Evolutionary conservation across 2,888 invertebrate species (phyloP).

Genomic region (Pristionchus maxplancki): DNA sequence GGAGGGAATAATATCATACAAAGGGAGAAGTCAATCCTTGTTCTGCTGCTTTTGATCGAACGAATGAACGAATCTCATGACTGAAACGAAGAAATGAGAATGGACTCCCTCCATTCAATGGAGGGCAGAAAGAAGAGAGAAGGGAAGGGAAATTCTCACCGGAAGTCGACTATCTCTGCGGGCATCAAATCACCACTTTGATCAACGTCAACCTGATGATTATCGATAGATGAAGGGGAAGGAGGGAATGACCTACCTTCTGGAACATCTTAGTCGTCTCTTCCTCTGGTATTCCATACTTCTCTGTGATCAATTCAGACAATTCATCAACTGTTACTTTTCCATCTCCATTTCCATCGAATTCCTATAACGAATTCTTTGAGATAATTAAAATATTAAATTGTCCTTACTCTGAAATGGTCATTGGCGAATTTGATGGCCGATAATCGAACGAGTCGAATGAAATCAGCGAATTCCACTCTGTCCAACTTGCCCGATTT

Average conservation of each 20-base stretch:
- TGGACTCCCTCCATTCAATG: no score
- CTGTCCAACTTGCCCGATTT: conserved; percentile 73
- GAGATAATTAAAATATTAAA: neutral
- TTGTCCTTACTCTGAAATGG: conserved; percentile 68
- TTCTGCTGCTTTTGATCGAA: conserved; percentile 54
- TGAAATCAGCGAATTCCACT: conserved; percentile 75
- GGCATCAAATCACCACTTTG: conserved; percentile 69
- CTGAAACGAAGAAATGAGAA: conserved; percentile 56
- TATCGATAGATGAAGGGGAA: no score
- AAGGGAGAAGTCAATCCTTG: conserved; percentile 39
- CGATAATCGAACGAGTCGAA: conserved; percentile 73
- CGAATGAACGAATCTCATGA: conserved; percentile 69
- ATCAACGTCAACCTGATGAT: conserved; percentile 73
- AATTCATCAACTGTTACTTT: conserved; percentile 72
- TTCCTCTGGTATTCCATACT: conserved; percentile 70
- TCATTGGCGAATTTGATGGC: conserved; percentile 76
- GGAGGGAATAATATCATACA: conserved; percentile 27
- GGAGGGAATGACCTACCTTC: conserved; percentile 56
- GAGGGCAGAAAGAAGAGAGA: neutral
- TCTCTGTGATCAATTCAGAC: conserved; percentile 69
- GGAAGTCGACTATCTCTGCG: conserved; percentile 76
- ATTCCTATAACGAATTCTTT: conserved; percentile 59
- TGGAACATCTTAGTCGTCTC: conserved; percentile 69
- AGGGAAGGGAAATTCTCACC: conserved; percentile 51
- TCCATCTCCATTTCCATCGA: conserved; percentile 72